phyloP scores from a whole-genome alignment of 2,888 invertebrate genomes.

The Mesorhabditis belari region DNA sequence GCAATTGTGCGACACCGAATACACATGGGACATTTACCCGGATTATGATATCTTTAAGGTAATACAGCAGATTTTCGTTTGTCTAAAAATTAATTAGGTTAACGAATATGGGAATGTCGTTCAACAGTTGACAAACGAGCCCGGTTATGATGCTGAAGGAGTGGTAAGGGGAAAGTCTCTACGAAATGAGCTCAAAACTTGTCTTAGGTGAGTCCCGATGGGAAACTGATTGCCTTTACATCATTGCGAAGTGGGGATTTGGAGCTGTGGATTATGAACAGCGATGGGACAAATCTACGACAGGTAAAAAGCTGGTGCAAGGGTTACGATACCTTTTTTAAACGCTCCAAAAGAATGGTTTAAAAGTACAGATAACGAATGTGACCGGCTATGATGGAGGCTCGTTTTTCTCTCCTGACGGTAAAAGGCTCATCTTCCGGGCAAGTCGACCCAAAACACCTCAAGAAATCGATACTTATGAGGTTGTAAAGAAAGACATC shows the following conservation, averaged over 20 bases:
- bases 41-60: conserved; percentile 45
- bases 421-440: conserved; percentile 41
- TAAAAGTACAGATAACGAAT: conserved; percentile 35
- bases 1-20: conserved; percentile 35
- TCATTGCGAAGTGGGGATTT: conserved; percentile 39
- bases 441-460: conserved; percentile 42
- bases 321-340: too few species aligned
- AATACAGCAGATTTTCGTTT: background rate
- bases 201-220: conserved; percentile 27
- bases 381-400: conserved; percentile 47
- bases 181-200: background rate
- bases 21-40: conserved; percentile 46
- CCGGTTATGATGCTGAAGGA: conserved; percentile 47
- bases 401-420: conserved; percentile 48
- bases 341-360: too few species aligned
- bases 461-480: conserved; percentile 36
- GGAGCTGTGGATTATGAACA: conserved; percentile 43
- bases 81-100: conserved; percentile 13
- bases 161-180: conserved; percentile 4
- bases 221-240: conserved; percentile 42
- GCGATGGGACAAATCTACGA: conserved; percentile 30
- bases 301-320: too few species aligned
- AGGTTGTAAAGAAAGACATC: too few species aligned
- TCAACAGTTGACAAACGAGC: conserved; percentile 31
- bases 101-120: conserved; percentile 44